phyloP scores from a whole-genome alignment of 2,888 invertebrate species.

The Odontocerum albicorne region DNA sequence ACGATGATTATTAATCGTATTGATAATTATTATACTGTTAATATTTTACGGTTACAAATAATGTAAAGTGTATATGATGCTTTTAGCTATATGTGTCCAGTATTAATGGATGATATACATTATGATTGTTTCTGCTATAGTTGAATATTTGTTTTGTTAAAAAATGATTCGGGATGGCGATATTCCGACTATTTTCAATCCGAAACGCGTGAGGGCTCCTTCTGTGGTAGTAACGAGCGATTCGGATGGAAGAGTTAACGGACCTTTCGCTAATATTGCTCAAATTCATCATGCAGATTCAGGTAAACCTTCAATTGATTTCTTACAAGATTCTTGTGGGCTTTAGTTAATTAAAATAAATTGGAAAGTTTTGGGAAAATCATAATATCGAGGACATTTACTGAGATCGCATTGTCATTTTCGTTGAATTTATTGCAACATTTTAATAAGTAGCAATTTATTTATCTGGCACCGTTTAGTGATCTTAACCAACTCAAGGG shows the following conservation, averaged over 20 bases:
- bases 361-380: too few species aligned
- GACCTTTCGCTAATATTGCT: conserved; percentile 51
- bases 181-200: conserved; percentile 81
- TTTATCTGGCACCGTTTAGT: too few species aligned
- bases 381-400: too few species aligned
- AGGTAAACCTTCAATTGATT: too few species aligned
- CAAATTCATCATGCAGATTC: conserved; percentile 56
- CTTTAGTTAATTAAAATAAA: too few species aligned
- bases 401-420: too few species aligned
- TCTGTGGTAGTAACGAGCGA: conserved; percentile 62
- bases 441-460: too few species aligned
- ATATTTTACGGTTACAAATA: conserved; percentile 1
- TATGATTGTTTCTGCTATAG: conserved; percentile 12
- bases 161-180: conserved; percentile 73
- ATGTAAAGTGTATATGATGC: not conserved
- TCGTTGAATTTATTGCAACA: too few species aligned
- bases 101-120: conserved; percentile 11
- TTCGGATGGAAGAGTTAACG: conserved; percentile 38
- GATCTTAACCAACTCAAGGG: too few species aligned
- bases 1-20: too few species aligned
- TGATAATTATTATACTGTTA: too few species aligned
- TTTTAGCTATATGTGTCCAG: conserved; percentile 5
- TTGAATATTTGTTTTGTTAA: conserved; percentile 20
- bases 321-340: too few species aligned
- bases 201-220: conserved; percentile 68